Evolutionary conservation across 2,888 invertebrate species (phyloP), one percentile per base, ranked within the genome.

Genomic region (Seira sanloemensis): DNA sequence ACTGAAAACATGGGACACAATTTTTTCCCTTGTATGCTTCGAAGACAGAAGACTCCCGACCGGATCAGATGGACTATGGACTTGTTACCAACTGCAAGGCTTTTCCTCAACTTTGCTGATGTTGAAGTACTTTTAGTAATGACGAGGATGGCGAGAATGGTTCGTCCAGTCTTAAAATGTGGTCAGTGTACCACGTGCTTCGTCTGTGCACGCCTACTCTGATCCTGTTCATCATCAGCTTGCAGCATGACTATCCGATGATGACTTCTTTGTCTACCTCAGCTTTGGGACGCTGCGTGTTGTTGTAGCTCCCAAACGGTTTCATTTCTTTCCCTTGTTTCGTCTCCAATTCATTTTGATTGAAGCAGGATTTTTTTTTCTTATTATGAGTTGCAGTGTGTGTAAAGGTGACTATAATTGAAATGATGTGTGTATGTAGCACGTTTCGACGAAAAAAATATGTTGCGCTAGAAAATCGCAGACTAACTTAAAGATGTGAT

Each of bases 171-270:
- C 4, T 9, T 58, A 58, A 12, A 26, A 68, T 9, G 18, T 68
- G 68, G 23, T 58, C 19, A 23, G 58, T 37, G 18, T 26, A 73
- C 79, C 79, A 79, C 79, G 79, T 79, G 79, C 73, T 69, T 54
- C 73, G 1, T 67, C 23, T 50, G 73, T 27, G 65, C 79, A 79
- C 79, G 79, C 79, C 79, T 79, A 65, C 79, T 25, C 4, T 71
- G 26, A 46, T 18, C 19, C 46, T 46, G 62, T 62, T 62, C 72
- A 78, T 65, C 62, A n/a, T 78, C 68, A 19, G 5, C 66, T 23
- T 21, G 16, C 21, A 66, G 58, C 18, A 9, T 37, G 5, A 37
- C 37, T 37, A 9, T 37, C 37, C 4, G 37, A 37, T 58, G 18
- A 12, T 58, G 18, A 58, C 58, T 58, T 58, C 58, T 58, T 58